Evolutionary conservation across 2,888 invertebrate genomes (phyloP), one percentile per base, ranked within the genome.

Genomic region (Eumerus sabulonum): DNA sequence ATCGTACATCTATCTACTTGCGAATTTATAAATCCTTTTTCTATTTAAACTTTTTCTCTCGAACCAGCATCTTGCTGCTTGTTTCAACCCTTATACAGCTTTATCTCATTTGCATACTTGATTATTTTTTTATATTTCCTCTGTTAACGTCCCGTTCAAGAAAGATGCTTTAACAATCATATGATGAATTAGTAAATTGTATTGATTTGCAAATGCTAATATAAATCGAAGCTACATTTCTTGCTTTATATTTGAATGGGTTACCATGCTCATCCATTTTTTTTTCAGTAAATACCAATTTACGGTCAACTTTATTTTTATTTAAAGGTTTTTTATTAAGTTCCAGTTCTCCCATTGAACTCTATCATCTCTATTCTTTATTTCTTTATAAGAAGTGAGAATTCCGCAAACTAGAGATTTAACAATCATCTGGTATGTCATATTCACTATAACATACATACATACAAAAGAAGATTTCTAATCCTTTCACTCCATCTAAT

Each of bases 281-380:
- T 50, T n/a, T n/a, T n/a, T 71, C 70, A 48, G 71, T 81, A 82
- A 83, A 82, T 18, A 74, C 83, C 84, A 76, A 83, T 60, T 57
- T 81, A 63, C 74, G 81, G 42, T 74, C 82, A 53, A 83, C 38
- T 13, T 82, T 68, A 45, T 82, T 83, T 57, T 57, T 81, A 18
- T 67, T 70, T 45, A 50, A 14, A 9, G 82, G 82, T 50, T 66
- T 71, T 7, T 1, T 19, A 79, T 70, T 11, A 83, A 17, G 1
- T 66, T 56, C 77, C 82, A 82, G n/a, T 72, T 81, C 13, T 76
- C 48, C 74, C 82, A 82, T 19, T 81, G 1, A 12, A 51, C 2
- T 59, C 50, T 82, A 54, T 79, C 73, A 48, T n/a, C n/a, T n/a
- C n/a, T n/a, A n/a, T n/a, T n/a, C n/a, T n/a, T n/a, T n/a, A n/a